A percentile compares a stretch with the other conserved stretches of the same genome.
Evolutionary conservation across 2,888 invertebrate species (phyloP).

Genomic region (Deilephila porcellus): DNA sequence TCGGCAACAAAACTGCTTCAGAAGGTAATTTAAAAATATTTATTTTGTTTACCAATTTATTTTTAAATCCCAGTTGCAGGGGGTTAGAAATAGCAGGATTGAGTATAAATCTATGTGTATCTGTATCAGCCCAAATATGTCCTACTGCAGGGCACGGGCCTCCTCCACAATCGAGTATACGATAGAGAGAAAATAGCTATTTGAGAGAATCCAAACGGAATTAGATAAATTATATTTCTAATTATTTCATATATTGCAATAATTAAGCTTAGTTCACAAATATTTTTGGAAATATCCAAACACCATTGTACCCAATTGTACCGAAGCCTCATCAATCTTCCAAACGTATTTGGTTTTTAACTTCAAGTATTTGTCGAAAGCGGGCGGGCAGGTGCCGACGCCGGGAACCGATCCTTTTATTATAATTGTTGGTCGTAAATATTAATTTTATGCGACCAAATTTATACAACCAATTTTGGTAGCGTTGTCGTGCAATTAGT

Average conservation of each 20-base stretch:
- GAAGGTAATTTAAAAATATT: neutral
- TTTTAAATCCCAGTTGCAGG: too few species aligned
- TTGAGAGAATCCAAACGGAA: too few species aligned
- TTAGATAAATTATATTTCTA: too few species aligned
- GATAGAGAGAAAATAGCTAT: too few species aligned
- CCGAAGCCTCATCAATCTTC: slow-evolving; percentile 29
- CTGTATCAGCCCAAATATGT: too few species aligned
- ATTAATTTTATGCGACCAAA: slow-evolving; percentile 18
- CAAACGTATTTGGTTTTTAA: slow-evolving; percentile 24
- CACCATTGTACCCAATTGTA: slow-evolving; percentile 5
- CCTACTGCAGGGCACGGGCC: too few species aligned
- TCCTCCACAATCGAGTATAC: too few species aligned
- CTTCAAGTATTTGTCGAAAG: slow-evolving; percentile 32
- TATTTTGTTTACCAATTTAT: too few species aligned
- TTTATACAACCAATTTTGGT: slow-evolving; percentile 18
- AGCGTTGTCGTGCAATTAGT: slow-evolving; percentile 7
- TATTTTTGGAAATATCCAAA: neutral
- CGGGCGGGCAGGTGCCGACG: slow-evolving; percentile 12
- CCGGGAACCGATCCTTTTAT: neutral
- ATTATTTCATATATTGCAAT: too few species aligned
- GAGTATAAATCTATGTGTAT: too few species aligned
- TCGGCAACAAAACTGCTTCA: neutral
- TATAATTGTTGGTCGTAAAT: slow-evolving; percentile 17
- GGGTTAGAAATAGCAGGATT: too few species aligned
- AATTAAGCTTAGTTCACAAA: too few species aligned